These are phyloP conservation scores for Tinea trinotella DNA, from an alignment of 2,888 invertebrate species.

Conservation along the genomic window DNA sequence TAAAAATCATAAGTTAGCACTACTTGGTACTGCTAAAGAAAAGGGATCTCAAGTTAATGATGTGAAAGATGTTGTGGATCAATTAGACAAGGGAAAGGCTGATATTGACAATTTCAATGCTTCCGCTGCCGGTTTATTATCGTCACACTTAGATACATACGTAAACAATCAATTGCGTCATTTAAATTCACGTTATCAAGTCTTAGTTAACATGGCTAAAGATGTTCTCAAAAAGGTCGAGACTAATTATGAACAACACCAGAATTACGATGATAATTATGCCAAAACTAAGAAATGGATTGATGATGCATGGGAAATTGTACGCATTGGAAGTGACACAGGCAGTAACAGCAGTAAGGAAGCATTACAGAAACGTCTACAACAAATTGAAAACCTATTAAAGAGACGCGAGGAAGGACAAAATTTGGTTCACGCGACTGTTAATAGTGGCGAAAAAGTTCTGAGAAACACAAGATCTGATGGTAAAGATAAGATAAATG, in stretches of 20 bases:
- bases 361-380: conserved; percentile 83
- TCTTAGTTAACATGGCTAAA: conserved; percentile 88
- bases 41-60: conserved; percentile 89
- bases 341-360: conserved; percentile 86
- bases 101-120: conserved; percentile 89
- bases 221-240: conserved; percentile 93
- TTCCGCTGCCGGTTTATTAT: conserved; percentile 80
- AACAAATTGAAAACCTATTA: conserved; percentile 84
- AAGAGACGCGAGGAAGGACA: conserved; percentile 90
- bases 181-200: conserved; percentile 90
- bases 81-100: conserved; percentile 81
- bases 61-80: conserved; percentile 82
- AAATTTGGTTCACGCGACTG: conserved; percentile 86
- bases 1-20: conserved; percentile 89
- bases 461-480: conserved; percentile 89
- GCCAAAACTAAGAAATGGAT: conserved; percentile 88
- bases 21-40: conserved; percentile 84
- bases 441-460: conserved; percentile 92
- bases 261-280: conserved; percentile 83
- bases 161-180: conserved; percentile 90
- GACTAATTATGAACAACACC: conserved; percentile 88
- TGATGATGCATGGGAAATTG: conserved; percentile 86
- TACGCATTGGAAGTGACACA: conserved; percentile 85
- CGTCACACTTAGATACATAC: conserved; percentile 89
- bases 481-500: conserved; percentile 89